Conservation (phyloP, 2,888 invertebrate genomes). For the Bimastos eiseni region DNA sequence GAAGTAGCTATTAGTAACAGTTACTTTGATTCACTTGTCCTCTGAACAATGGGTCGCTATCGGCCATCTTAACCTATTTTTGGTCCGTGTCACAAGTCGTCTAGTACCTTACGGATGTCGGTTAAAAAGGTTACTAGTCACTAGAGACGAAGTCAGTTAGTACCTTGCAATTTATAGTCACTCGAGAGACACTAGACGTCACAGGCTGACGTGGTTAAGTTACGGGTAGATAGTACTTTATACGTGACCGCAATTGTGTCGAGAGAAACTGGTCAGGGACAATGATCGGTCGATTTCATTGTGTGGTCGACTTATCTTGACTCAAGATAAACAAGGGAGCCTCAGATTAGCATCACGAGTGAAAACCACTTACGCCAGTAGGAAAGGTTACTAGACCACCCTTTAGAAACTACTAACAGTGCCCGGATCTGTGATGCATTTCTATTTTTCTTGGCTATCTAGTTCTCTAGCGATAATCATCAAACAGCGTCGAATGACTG, state of each 20-base stretch:
- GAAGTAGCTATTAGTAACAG: neutral
- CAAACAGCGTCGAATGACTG: neutral
- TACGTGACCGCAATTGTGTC: neutral
- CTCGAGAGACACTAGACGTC: neutral
- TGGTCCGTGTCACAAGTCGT: neutral
- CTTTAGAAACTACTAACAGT: neutral
- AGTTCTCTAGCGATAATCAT: neutral
- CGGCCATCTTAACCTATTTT: neutral
- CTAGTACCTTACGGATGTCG: neutral
- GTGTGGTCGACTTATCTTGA: neutral
- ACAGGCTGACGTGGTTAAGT: conserved; percentile 9
- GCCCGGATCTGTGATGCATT: neutral
- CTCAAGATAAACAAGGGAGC: neutral
- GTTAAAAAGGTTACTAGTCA: neutral
- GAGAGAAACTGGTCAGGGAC: neutral
- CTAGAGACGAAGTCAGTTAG: neutral
- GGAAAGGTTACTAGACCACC: neutral
- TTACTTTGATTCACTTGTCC: neutral
- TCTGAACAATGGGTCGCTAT: neutral
- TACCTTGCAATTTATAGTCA: neutral
- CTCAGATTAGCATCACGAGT: neutral
- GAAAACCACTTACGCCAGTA: neutral
- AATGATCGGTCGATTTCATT: neutral
- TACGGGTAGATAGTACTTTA: too few relatives aligned
- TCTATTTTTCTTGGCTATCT: neutral